These are phyloP conservation scores for Coleophora flavipennella DNA, from an alignment of 2,888 invertebrate genomes.

Conservation along the genomic window DNA sequence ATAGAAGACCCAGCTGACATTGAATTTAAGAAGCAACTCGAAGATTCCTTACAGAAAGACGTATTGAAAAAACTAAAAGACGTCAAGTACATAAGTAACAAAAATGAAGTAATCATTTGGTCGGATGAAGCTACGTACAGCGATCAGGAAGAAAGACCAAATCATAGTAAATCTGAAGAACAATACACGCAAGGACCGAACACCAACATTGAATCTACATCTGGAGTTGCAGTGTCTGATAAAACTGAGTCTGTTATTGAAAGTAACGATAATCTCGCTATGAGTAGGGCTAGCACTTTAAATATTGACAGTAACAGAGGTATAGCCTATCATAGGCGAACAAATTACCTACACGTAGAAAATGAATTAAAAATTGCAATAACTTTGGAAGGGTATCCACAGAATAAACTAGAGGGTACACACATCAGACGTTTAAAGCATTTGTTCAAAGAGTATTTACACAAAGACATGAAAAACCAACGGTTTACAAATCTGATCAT, in stretches of 20 bases:
- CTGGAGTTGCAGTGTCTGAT: constrained; percentile 36
- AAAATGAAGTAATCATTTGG: constrained; percentile 42
- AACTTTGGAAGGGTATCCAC: constrained; percentile 53
- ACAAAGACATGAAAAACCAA: constrained; percentile 54
- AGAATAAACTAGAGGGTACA: constrained; percentile 53
- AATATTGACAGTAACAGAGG: constrained; percentile 58
- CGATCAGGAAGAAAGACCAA: constrained; percentile 16
- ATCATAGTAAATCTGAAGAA: constrained; percentile 10
- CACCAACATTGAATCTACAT: constrained; percentile 15
- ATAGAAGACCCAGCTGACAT: constrained; percentile 3
- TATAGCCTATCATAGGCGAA: constrained; percentile 56
- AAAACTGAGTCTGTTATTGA: constrained; percentile 41
- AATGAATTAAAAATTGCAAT: constrained; percentile 55
- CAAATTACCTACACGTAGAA: constrained; percentile 58
- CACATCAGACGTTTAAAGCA: constrained; percentile 53
- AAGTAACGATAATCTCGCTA: constrained; percentile 38
- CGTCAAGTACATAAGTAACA: constrained; percentile 35
- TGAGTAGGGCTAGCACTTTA: constrained; percentile 38
- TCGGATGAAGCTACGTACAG: constrained; percentile 31
- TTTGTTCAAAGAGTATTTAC: constrained; percentile 54
- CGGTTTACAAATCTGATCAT: constrained; percentile 49
- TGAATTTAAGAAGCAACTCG: constrained; percentile 25
- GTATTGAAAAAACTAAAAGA: constrained; percentile 42
- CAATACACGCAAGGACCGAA: constrained; percentile 4
- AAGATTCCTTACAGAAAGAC: constrained; percentile 27